Conservation (phyloP, 2,113 vertebrate genomes). For the Pygoscelis antarcticus region DNA sequence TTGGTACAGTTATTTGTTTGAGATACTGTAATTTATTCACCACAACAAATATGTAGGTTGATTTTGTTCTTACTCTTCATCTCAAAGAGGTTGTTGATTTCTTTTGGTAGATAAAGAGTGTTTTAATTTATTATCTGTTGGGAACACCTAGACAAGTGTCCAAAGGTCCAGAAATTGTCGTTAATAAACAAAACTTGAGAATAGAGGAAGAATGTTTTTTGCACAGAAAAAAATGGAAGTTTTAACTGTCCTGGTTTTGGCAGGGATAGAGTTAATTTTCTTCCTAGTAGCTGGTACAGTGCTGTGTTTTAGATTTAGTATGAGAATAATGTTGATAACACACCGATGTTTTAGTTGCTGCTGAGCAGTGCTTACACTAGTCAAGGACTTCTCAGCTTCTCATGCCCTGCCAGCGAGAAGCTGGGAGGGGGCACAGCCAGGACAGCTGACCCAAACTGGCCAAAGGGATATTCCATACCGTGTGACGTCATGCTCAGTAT, state of each 20-base stretch:
- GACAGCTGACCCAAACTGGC: too few relatives aligned
- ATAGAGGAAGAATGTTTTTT: background rate
- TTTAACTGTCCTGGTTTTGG: background rate
- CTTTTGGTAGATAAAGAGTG: background rate
- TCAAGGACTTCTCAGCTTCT: too few relatives aligned
- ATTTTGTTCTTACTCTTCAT: background rate
- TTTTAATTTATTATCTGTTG: conserved; percentile 2
- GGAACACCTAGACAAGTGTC: background rate
- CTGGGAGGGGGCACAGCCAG: too few relatives aligned
- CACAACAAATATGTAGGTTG: background rate
- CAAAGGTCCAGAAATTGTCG: background rate
- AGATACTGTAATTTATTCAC: background rate
- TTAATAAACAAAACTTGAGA: background rate
- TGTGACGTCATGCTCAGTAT: too few relatives aligned
- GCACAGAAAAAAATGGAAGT: background rate
- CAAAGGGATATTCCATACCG: too few relatives aligned
- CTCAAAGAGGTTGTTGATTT: background rate
- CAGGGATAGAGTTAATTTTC: too few relatives aligned
- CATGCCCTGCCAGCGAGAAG: too few relatives aligned
- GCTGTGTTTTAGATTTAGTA: too few relatives aligned
- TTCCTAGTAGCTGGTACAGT: too few relatives aligned
- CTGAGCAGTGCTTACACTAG: too few relatives aligned
- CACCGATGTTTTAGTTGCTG: too few relatives aligned
- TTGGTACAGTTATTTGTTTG: background rate
- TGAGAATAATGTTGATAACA: too few relatives aligned